Evolutionary conservation across 2,888 invertebrate species (phyloP).

Genomic region (Acrocyrtus sp.): DNA sequence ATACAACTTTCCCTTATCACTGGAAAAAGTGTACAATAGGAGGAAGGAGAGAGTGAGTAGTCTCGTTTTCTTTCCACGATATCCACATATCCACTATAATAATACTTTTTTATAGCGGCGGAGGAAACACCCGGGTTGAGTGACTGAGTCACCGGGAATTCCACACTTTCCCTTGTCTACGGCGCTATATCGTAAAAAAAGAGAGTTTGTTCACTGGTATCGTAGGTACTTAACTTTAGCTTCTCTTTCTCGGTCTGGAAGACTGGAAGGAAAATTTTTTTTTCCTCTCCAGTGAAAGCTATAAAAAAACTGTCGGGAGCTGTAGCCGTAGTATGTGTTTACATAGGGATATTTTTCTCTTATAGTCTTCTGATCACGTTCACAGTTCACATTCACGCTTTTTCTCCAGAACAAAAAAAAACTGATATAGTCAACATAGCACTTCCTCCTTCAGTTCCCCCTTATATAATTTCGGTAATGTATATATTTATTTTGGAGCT

Average conservation of each 20-base stretch:
- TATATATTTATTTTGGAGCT: not conserved
- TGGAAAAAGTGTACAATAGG: not conserved
- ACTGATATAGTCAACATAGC: not conserved
- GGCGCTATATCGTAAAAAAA: too few relatives aligned
- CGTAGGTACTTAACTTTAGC: too few relatives aligned
- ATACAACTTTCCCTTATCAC: too few relatives aligned
- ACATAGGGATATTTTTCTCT: too few relatives aligned
- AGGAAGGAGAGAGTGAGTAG: conserved; percentile 1
- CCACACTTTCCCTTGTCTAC: conserved; percentile 23
- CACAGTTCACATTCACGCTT: conserved; percentile 44
- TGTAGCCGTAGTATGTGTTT: too few relatives aligned
- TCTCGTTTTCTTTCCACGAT: conserved; percentile 4
- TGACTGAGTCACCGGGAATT: conserved; percentile 53
- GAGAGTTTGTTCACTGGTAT: too few relatives aligned
- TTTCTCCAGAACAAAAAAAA: conserved; percentile 11
- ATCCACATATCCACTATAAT: too few relatives aligned
- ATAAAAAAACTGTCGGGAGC: too few relatives aligned
- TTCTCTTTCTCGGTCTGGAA: too few relatives aligned
- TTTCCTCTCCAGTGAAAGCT: too few relatives aligned
- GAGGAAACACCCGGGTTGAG: conserved; percentile 50
- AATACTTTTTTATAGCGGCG: conserved; percentile 5
- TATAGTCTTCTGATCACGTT: conserved; percentile 35
- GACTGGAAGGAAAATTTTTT: too few relatives aligned
- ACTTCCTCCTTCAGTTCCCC: too few relatives aligned
- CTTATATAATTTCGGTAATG: not conserved